A percentile compares a stretch with the other conserved stretches of the same genome.
phyloP scores from a whole-genome alignment of 2,888 invertebrate genomes.

The Acrobasis repandana region DNA sequence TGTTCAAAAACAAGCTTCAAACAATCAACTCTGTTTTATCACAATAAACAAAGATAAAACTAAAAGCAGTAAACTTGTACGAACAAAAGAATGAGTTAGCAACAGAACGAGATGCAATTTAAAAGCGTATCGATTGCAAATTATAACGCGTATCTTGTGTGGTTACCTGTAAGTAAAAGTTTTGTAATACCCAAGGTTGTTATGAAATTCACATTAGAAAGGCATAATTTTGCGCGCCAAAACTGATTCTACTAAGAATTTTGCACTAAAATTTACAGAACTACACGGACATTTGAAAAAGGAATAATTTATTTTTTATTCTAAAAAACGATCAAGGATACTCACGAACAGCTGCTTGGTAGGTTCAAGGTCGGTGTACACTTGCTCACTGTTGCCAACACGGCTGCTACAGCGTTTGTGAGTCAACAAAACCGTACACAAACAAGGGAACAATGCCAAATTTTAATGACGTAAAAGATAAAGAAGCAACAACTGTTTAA shows the following conservation, averaged over 20 bases:
- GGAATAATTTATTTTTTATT: slow-evolving; percentile 25
- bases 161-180: background rate
- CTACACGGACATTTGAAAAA: background rate
- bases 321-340: slow-evolving; percentile 40
- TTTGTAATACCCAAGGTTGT: slow-evolving; percentile 16
- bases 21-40: background rate
- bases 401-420: slow-evolving; percentile 51
- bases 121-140: background rate
- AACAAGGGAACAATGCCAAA: slow-evolving; percentile 69
- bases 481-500: slow-evolving; percentile 65
- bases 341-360: slow-evolving; percentile 67
- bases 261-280: background rate
- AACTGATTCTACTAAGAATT: slow-evolving; percentile 1
- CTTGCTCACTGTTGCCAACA: slow-evolving; percentile 54
- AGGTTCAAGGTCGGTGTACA: slow-evolving; percentile 63
- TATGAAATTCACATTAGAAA: slow-evolving; percentile 15
- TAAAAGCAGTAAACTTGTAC: background rate
- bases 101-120: background rate
- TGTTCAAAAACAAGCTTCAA: background rate
- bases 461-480: slow-evolving; percentile 71
- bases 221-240: slow-evolving; percentile 1
- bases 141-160: background rate
- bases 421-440: slow-evolving; percentile 61
- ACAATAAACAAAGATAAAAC: background rate
- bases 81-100: background rate